phyloP scores from a whole-genome alignment of 2,113 vertebrate species.

The Chloroceryle aenea region DNA sequence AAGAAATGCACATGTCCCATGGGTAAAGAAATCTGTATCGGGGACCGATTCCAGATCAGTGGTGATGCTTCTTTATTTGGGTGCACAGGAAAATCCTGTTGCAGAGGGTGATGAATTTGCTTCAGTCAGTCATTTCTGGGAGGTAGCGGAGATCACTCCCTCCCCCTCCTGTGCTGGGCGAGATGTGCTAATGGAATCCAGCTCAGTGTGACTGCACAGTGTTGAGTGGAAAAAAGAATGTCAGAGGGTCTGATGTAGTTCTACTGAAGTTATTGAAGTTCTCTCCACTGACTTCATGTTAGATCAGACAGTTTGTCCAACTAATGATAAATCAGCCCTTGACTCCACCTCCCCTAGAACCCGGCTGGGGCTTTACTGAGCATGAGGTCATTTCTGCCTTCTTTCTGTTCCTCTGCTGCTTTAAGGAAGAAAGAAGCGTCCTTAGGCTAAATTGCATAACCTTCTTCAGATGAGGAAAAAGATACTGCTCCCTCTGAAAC shows the following conservation, averaged over 20 bases:
- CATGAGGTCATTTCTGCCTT: neutral
- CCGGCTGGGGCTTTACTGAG: neutral
- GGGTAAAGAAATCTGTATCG: neutral
- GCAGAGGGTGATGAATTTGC: neutral
- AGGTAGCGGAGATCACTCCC: neutral
- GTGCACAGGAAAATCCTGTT: neutral
- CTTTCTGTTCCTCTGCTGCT: constrained; percentile 24
- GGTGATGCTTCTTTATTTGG: neutral
- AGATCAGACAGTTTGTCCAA: neutral
- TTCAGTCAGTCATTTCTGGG: neutral
- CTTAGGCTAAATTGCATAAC: neutral
- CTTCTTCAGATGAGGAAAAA: constrained; percentile 18
- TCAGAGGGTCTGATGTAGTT: neutral
- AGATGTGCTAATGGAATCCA: neutral
- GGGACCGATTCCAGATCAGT: neutral
- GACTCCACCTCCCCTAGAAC: neutral
- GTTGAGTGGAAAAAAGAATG: neutral
- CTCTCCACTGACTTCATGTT: neutral
- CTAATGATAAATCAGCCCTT: neutral
- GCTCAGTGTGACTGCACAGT: neutral
- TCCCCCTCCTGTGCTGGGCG: neutral
- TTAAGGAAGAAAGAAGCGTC: neutral
- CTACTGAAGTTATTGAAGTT: neutral
- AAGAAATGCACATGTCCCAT: neutral
- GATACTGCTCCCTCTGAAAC: neutral